Percentiles rank a stretch among this genome's conserved stretches.
phyloP scores from a whole-genome alignment of 1,140 invertebrate genomes.

The Batillaria attramentaria region DNA sequence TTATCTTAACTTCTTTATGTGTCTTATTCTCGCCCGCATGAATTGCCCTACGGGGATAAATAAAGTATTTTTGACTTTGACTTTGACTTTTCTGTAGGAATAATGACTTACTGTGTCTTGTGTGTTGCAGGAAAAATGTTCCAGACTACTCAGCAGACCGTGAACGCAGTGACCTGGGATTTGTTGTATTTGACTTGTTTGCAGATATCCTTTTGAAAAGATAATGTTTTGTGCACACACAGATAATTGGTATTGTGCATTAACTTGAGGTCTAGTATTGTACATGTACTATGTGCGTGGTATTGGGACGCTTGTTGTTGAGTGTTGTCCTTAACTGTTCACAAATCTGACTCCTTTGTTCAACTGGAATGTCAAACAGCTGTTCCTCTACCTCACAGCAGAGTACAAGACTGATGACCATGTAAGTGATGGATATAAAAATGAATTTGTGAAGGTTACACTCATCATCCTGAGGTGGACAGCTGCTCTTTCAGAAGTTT shows the following conservation, averaged over 20 bases:
- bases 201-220: constrained; percentile 79
- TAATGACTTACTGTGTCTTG: too few species aligned
- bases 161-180: constrained; percentile 96
- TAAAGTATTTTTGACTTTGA: too few species aligned
- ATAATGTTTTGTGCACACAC: background rate
- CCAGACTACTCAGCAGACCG: constrained; percentile 94
- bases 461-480: background rate
- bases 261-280: background rate
- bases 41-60: too few species aligned
- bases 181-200: constrained; percentile 94
- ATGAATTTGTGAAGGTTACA: background rate
- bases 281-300: background rate
- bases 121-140: constrained; percentile 84
- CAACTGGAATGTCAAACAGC: constrained; percentile 99
- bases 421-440: constrained; percentile 72
- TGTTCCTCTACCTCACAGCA: constrained; percentile 97
- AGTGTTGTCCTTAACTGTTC: constrained; percentile 66
- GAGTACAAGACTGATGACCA: constrained; percentile 94
- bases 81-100: too few species aligned
- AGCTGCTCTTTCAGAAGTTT: background rate
- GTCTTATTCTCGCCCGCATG: too few species aligned
- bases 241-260: background rate
- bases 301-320: background rate
- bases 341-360: constrained; percentile 88
- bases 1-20: too few species aligned